Conservation (phyloP, 2,113 vertebrate species). For the Menidia beryllina region DNA sequence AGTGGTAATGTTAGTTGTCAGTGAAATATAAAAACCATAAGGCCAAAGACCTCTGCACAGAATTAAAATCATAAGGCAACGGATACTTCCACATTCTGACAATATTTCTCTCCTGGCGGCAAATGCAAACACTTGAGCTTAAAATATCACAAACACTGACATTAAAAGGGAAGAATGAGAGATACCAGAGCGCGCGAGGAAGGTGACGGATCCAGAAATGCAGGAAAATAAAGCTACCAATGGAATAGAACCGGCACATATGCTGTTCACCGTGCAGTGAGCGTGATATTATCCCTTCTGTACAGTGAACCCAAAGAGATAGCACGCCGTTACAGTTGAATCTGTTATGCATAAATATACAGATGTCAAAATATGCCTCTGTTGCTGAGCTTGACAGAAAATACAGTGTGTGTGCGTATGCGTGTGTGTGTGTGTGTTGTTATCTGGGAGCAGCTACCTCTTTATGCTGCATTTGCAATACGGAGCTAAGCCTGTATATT, state of each 20-base stretch:
- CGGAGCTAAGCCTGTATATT: slow-evolving; percentile 50
- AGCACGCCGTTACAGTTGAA: slow-evolving; percentile 33
- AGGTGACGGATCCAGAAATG: slow-evolving; percentile 2
- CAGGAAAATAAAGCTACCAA: slow-evolving; percentile 9
- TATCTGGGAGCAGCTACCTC: slow-evolving; percentile 47
- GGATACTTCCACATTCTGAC: slow-evolving; percentile 19
- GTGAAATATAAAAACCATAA: slow-evolving; percentile 23
- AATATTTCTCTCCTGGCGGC: slow-evolving; percentile 34
- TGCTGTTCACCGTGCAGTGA: slow-evolving; percentile 36
- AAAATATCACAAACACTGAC: slow-evolving; percentile 50
- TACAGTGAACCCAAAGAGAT: slow-evolving; percentile 39
- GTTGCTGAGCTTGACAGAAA: slow-evolving; percentile 30
- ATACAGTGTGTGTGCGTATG: background rate
- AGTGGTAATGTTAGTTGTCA: background rate
- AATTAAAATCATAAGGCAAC: slow-evolving; percentile 35
- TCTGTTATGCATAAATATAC: slow-evolving; percentile 35
- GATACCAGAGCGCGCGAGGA: background rate
- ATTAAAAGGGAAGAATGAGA: slow-evolving; percentile 15
- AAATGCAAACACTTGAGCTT: slow-evolving; percentile 34
- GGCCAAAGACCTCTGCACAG: slow-evolving; percentile 14
- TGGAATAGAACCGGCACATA: slow-evolving; percentile 26
- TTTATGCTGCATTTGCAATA: slow-evolving; percentile 48
- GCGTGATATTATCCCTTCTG: slow-evolving; percentile 30
- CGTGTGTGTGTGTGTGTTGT: slow-evolving; percentile 33
- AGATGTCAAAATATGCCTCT: slow-evolving; percentile 52